Conservation (phyloP, 2,888 invertebrate genomes). For the Nebria brevicollis region DNA sequence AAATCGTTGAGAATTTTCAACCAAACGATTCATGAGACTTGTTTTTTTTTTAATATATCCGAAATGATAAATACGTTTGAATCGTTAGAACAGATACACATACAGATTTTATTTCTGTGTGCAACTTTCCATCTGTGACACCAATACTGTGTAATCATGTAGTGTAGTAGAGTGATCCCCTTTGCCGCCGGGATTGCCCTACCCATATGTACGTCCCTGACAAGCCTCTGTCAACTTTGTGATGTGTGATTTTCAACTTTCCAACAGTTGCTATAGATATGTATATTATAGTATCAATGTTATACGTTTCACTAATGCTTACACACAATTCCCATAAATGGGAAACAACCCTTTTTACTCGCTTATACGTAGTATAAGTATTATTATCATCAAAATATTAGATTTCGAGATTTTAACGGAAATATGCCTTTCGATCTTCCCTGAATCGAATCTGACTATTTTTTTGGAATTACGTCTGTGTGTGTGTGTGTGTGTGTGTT, state of each 20-base stretch:
- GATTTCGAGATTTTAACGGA: no score
- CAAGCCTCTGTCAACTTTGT: background rate
- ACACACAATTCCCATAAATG: no score
- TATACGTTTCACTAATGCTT: background rate
- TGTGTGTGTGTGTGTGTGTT: no score
- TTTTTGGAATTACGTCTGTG: no score
- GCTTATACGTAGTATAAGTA: no score
- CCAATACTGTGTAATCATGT: background rate
- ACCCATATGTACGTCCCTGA: background rate
- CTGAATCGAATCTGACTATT: no score
- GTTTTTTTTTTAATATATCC: background rate
- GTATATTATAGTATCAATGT: background rate
- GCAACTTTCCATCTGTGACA: background rate
- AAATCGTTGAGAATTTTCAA: no score
- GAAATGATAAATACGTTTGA: background rate
- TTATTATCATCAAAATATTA: no score
- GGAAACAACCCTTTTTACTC: no score
- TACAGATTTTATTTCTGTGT: background rate
- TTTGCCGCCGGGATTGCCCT: background rate
- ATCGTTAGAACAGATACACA: background rate
- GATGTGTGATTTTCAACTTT: background rate
- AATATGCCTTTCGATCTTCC: no score
- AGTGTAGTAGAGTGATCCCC: background rate
- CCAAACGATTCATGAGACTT: no score
- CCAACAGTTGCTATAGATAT: background rate